phyloP scores from a whole-genome alignment of 2,797 vertebrate species.

The Hapalemur alaotrensis region DNA sequence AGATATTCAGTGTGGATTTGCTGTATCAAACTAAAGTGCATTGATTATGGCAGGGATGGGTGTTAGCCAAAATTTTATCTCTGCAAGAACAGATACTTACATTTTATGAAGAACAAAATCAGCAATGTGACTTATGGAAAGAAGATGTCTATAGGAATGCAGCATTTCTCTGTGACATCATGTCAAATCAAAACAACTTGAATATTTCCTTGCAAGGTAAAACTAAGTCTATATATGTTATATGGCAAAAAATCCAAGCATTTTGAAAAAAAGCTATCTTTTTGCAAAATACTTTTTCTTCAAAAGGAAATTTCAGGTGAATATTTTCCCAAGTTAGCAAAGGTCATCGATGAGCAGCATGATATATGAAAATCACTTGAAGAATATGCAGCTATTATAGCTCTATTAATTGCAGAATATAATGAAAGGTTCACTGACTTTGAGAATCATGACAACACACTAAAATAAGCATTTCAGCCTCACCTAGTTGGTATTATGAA shows the following conservation, averaged over 20 bases:
- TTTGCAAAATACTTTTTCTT: background rate
- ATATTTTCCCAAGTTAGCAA: background rate
- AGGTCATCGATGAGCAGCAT: background rate
- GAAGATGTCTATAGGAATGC: background rate
- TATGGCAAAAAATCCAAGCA: background rate
- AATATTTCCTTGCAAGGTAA: background rate
- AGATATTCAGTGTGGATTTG: background rate
- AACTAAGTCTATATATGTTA: background rate
- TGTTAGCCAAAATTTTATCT: background rate
- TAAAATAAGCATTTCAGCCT: background rate
- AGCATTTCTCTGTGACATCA: background rate
- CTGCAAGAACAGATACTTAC: background rate
- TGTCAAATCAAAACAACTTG: background rate
- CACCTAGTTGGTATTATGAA: background rate
- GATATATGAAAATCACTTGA: background rate
- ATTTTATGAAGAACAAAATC: background rate
- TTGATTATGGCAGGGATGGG: background rate
- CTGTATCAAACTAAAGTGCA: background rate
- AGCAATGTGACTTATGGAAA: background rate
- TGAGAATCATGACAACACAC: background rate
- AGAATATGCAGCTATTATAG: background rate
- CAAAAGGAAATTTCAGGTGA: background rate
- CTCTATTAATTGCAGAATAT: background rate
- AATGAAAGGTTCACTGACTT: background rate
- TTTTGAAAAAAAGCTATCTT: background rate